These are phyloP conservation scores for Mesopsocus fuscifrons DNA, from an alignment of 2,888 invertebrate species.

Conservation along the genomic window DNA sequence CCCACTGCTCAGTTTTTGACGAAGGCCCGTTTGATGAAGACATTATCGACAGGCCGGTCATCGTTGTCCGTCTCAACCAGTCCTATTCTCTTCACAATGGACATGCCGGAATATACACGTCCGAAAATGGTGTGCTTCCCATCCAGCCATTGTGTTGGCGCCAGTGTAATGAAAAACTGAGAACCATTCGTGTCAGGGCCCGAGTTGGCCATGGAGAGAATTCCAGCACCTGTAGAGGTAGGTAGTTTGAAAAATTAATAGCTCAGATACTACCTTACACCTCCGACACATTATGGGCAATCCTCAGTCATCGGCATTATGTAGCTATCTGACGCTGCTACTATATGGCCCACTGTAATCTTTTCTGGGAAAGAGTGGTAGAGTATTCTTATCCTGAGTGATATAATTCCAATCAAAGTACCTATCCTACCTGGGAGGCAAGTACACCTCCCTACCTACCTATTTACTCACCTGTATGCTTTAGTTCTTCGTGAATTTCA, in stretches of 20 bases:
- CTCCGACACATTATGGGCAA: too few species aligned
- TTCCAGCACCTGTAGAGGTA: conserved; percentile 44
- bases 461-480: conserved; percentile 58
- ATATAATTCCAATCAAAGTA: too few species aligned
- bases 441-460: too few species aligned
- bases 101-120: conserved; percentile 71
- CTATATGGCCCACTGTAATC: too few species aligned
- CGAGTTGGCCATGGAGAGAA: conserved; percentile 92
- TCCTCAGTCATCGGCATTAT: too few species aligned
- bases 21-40: conserved; percentile 42
- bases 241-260: too few species aligned
- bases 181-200: conserved; percentile 94
- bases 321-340: too few species aligned
- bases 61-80: conserved; percentile 84
- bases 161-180: conserved; percentile 94
- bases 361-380: too few species aligned
- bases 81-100: conserved; percentile 79
- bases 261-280: too few species aligned
- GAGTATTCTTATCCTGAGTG: too few species aligned
- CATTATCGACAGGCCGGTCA: conserved; percentile 78
- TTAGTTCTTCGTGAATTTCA: conserved; percentile 83
- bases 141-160: conserved; percentile 95
- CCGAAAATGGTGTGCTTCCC: conserved; percentile 96
- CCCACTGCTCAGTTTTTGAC: conserved; percentile 12
- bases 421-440: too few species aligned